Evolutionary conservation across 2,888 invertebrate genomes (phyloP).

Genomic region (Thera britannica): DNA sequence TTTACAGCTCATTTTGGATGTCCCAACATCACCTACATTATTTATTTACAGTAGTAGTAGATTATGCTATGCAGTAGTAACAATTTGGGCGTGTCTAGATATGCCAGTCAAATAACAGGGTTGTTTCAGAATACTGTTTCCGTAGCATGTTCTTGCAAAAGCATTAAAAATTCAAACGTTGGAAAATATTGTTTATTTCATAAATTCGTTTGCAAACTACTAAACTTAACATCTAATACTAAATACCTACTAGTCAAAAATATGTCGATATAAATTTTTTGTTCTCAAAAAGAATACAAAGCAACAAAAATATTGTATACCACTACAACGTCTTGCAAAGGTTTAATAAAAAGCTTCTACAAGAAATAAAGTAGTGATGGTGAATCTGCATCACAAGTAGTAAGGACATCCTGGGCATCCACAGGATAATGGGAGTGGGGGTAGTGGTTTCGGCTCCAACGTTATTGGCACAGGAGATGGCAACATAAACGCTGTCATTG

Average conservation of each 20-base stretch:
- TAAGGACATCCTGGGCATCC: conserved; percentile 37
- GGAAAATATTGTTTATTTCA: conserved; percentile 17
- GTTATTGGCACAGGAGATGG: conserved; percentile 69
- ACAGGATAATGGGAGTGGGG: conserved; percentile 40
- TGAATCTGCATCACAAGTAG: conserved; percentile 10
- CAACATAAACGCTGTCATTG: conserved; percentile 74
- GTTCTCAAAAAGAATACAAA: not conserved
- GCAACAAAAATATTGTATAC: not conserved
- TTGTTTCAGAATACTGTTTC: conserved; percentile 28
- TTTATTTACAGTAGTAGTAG: not conserved
- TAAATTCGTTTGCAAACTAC: conserved; percentile 16
- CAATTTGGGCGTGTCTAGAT: conserved; percentile 46
- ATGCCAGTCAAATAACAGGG: conserved; percentile 43
- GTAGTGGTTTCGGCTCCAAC: conserved; percentile 70
- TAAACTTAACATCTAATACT: conserved; percentile 17
- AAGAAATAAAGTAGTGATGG: not conserved
- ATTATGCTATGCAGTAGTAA: conserved; percentile 42
- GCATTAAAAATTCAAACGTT: conserved; percentile 25
- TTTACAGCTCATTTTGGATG: not conserved
- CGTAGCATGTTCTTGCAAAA: conserved; percentile 29
- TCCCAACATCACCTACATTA: not conserved
- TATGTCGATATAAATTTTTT: not conserved
- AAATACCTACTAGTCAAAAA: not conserved
- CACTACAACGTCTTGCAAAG: not conserved
- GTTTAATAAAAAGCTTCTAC: not conserved